These are phyloP conservation scores for Aleiodes alternator DNA, from an alignment of 2,888 invertebrate genomes.

Conservation along the genomic window DNA sequence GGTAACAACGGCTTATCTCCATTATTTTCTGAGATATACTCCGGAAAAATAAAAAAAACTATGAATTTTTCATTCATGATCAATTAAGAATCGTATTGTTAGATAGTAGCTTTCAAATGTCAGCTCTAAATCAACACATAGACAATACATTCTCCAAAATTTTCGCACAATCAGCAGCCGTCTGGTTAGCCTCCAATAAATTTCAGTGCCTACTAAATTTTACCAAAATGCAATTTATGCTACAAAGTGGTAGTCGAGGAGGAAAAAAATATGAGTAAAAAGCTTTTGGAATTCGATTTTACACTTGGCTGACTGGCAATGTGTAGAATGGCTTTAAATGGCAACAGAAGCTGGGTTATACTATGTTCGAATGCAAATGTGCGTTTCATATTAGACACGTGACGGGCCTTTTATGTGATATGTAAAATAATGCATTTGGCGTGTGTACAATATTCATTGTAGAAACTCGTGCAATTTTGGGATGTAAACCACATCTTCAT, in stretches of 20 bases:
- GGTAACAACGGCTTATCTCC: too few species aligned
- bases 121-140: slow-evolving; percentile 24
- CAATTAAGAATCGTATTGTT: slow-evolving; percentile 19
- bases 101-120: slow-evolving; percentile 18
- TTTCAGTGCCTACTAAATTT: slow-evolving; percentile 23
- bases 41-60: too few species aligned
- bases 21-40: too few species aligned
- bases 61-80: background rate
- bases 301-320: background rate
- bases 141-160: slow-evolving; percentile 20
- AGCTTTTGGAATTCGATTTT: background rate
- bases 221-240: slow-evolving; percentile 5
- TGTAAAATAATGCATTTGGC: slow-evolving; percentile 32
- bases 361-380: slow-evolving; percentile 36
- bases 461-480: background rate
- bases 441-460: slow-evolving; percentile 26
- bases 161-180: slow-evolving; percentile 31
- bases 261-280: background rate
- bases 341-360: slow-evolving; percentile 15
- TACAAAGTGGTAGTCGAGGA: background rate
- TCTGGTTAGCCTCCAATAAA: slow-evolving; percentile 17
- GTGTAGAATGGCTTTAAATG: background rate
- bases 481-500: slow-evolving; percentile 30
- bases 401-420: slow-evolving; percentile 32
- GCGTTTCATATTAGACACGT: slow-evolving; percentile 40